Conservation (phyloP, 2,797 vertebrate species). For the Syndactyla subalaris region DNA sequence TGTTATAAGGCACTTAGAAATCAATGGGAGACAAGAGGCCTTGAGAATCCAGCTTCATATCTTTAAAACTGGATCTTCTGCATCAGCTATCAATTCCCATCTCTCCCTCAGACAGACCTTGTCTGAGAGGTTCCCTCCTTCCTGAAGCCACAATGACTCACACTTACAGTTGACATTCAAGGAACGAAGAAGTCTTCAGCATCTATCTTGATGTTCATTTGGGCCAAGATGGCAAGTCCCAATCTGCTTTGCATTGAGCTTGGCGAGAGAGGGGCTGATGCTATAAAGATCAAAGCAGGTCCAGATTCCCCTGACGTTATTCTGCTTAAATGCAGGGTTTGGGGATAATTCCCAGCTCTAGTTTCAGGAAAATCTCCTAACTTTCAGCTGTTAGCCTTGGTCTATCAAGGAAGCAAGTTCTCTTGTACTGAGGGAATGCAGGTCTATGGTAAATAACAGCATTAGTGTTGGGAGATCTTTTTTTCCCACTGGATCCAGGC, state of each 20-base stretch:
- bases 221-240: conserved; percentile 59
- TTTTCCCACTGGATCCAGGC: background rate
- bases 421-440: background rate
- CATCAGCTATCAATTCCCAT: conserved; percentile 16
- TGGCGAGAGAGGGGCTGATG: conserved; percentile 38
- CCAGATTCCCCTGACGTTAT: conserved; percentile 17
- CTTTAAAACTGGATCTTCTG: conserved; percentile 34
- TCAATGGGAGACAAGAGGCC: background rate
- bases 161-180: conserved; percentile 52
- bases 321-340: conserved; percentile 2
- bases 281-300: conserved; percentile 50
- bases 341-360: background rate
- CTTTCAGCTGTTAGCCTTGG: background rate
- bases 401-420: background rate
- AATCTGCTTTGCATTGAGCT: conserved; percentile 54
- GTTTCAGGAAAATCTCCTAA: conserved; percentile 7
- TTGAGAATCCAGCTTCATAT: conserved; percentile 3
- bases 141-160: conserved; percentile 52
- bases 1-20: background rate
- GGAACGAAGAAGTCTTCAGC: conserved; percentile 59
- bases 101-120: conserved; percentile 31
- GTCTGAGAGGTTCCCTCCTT: conserved; percentile 51
- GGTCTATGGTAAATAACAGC: background rate
- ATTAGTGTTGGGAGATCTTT: background rate
- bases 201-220: conserved; percentile 55